A percentile compares a stretch with the other conserved stretches of the same genome.
These are phyloP conservation scores for Stomorhina lunata DNA, from an alignment of 2,888 invertebrate genomes.

Conservation along the genomic window DNA sequence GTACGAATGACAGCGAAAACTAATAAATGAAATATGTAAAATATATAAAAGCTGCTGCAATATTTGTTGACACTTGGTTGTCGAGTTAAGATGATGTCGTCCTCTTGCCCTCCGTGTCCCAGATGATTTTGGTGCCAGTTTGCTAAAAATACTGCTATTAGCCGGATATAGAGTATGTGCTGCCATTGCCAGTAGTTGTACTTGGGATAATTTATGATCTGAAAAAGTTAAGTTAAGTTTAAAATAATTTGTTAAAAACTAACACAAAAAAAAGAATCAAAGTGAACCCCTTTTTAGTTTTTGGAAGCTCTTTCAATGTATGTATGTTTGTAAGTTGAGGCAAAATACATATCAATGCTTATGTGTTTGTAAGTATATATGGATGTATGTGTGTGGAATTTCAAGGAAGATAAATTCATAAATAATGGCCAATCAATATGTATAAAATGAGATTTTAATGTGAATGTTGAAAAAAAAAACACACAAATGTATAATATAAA, in stretches of 20 bases:
- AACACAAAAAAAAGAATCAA: slow-evolving; percentile 37
- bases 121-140: background rate
- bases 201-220: slow-evolving; percentile 68
- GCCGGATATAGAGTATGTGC: slow-evolving; percentile 17
- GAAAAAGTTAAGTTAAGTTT: slow-evolving; percentile 67
- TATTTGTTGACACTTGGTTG: slow-evolving; percentile 33
- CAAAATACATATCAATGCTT: background rate
- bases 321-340: background rate
- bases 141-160: background rate
- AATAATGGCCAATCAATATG: slow-evolving; percentile 64
- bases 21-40: slow-evolving; percentile 44
- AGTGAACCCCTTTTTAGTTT: slow-evolving; percentile 26
- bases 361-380: background rate
- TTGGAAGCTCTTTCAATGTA: background rate
- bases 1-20: background rate
- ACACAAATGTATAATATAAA: too few relatives aligned
- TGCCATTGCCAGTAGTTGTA: slow-evolving; percentile 53
- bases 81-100: slow-evolving; percentile 10
- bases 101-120: background rate
- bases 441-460: slow-evolving; percentile 64
- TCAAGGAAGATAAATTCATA: slow-evolving; percentile 54
- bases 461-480: slow-evolving; percentile 29
- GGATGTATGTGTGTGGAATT: background rate
- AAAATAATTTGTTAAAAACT: slow-evolving; percentile 62
- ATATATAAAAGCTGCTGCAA: slow-evolving; percentile 20